Percentiles rank a stretch among this genome's conserved stretches.
Evolutionary conservation across 2,888 invertebrate genomes (phyloP).

Genomic region (Lasioglossum pauxillum): DNA sequence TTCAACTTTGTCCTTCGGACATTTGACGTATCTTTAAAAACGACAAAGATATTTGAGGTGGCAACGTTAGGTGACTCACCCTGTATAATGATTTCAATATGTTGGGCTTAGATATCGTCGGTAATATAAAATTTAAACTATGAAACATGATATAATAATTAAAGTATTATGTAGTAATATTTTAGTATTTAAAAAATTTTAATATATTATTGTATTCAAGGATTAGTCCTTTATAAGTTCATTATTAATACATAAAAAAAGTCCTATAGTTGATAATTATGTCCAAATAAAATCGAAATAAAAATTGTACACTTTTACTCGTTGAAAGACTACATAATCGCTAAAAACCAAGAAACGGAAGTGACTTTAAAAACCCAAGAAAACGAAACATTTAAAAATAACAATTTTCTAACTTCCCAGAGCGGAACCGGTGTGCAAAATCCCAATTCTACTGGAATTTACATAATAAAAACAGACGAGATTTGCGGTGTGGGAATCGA

Average conservation of each 20-base stretch:
- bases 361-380: not conserved
- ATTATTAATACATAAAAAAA: no score
- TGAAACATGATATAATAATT: not conserved
- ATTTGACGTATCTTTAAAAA: no score
- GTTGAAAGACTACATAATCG: not conserved
- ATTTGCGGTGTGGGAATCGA: not conserved
- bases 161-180: no score
- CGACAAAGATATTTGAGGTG: no score
- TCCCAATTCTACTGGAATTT: not conserved
- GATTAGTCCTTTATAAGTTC: no score
- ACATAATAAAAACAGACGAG: not conserved
- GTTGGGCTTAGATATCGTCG: no score
- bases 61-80: no score
- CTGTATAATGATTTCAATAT: no score
- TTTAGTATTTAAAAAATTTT: no score
- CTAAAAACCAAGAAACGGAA: not conserved
- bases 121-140: not conserved
- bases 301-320: not conserved
- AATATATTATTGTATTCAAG: not conserved
- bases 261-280: not conserved
- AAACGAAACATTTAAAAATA: not conserved
- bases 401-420: not conserved
- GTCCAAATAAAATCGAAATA: not conserved
- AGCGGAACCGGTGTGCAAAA: no score
- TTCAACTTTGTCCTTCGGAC: no score